Conservation (phyloP, 2,797 vertebrate species). For the Coregonus sp. region DNA sequence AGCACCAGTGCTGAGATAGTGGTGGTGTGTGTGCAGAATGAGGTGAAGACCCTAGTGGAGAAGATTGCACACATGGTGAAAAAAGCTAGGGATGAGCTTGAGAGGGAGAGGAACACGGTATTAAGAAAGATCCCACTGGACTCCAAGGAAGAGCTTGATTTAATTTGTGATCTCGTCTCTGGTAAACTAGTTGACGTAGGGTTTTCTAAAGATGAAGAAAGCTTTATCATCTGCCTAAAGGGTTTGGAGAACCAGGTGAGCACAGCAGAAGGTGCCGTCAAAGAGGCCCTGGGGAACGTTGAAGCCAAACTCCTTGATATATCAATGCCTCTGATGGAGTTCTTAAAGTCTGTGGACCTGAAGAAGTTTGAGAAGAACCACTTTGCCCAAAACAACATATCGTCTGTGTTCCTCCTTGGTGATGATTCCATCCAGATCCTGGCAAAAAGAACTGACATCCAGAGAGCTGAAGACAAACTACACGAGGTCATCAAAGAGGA, state of each 20-base stretch:
- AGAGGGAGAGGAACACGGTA: slow-evolving; percentile 47
- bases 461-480: slow-evolving; percentile 45
- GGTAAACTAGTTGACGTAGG: slow-evolving; percentile 36
- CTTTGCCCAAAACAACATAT: slow-evolving; percentile 45
- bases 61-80: slow-evolving; percentile 37
- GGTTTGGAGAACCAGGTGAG: slow-evolving; percentile 46
- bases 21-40: slow-evolving; percentile 42
- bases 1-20: slow-evolving; percentile 27
- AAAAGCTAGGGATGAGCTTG: slow-evolving; percentile 38
- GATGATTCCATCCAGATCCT: slow-evolving; percentile 45
- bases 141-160: slow-evolving; percentile 44
- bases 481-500: slow-evolving; percentile 48
- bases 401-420: slow-evolving; percentile 33
- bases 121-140: slow-evolving; percentile 41
- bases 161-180: slow-evolving; percentile 41
- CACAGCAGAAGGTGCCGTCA: slow-evolving; percentile 38
- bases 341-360: slow-evolving; percentile 51
- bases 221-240: slow-evolving; percentile 41
- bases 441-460: slow-evolving; percentile 37
- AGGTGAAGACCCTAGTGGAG: slow-evolving; percentile 16
- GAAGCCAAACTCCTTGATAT: slow-evolving; percentile 35
- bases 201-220: slow-evolving; percentile 38
- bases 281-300: slow-evolving; percentile 31
- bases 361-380: slow-evolving; percentile 48
- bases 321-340: slow-evolving; percentile 35